Evolutionary conservation across 2,888 invertebrate genomes (phyloP).

Genomic region (Noctua janthina): DNA sequence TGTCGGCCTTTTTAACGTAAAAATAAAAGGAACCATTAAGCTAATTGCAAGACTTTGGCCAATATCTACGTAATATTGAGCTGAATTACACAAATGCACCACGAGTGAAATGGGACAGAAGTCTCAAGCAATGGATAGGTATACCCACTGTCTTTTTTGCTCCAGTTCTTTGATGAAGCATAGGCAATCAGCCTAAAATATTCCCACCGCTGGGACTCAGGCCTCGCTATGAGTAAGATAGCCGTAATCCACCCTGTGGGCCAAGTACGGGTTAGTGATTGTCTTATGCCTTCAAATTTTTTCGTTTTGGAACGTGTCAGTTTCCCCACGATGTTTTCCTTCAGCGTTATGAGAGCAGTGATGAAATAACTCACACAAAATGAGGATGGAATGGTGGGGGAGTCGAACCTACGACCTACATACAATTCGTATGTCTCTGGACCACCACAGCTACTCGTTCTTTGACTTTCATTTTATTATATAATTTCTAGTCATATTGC

Average conservation of each 20-base stretch:
- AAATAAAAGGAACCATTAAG: conserved; percentile 30
- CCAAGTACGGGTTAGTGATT: neutral
- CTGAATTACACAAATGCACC: neutral
- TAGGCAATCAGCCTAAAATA: neutral
- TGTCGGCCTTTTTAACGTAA: conserved; percentile 22
- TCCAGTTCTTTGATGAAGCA: neutral
- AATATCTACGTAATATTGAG: neutral
- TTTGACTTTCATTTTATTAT: neutral
- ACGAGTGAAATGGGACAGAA: neutral
- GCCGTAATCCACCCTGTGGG: neutral
- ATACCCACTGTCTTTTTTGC: neutral
- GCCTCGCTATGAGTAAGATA: neutral
- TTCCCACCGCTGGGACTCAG: neutral
- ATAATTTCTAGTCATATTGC: neutral
- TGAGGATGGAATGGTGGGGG: neutral
- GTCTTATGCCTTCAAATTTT: neutral
- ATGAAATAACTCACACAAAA: neutral
- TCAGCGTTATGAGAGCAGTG: neutral
- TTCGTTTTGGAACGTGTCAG: neutral
- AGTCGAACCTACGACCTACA: neutral
- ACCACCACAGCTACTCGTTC: neutral
- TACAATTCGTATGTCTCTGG: neutral
- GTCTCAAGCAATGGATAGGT: neutral
- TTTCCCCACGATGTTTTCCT: neutral
- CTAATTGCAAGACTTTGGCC: conserved; percentile 40